A percentile compares a stretch with the other conserved stretches of the same genome.
phyloP scores from a whole-genome alignment of 2,113 vertebrate species.

The Tauraco erythrolophus region DNA sequence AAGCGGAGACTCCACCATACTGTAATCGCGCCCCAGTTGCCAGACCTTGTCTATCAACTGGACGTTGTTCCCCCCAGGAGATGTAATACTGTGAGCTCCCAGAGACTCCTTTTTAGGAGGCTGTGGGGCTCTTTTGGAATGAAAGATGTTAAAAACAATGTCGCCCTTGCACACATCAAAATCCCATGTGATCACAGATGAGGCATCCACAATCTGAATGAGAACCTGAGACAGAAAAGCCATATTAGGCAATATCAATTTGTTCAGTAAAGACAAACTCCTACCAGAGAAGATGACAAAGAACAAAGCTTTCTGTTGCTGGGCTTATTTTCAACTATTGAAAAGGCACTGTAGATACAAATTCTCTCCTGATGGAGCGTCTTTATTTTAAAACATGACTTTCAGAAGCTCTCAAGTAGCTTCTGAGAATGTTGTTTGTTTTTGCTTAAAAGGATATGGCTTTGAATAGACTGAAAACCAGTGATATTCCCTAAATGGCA shows the following conservation, averaged over 20 bases:
- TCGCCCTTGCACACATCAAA: constrained; percentile 97
- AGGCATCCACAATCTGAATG: constrained; percentile 90
- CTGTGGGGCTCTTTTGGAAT: constrained; percentile 89
- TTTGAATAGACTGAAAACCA: not conserved
- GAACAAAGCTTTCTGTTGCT: not conserved
- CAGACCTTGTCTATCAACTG: constrained; percentile 91
- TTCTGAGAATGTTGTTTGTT: not conserved
- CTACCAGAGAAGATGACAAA: not conserved
- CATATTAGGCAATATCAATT: not conserved
- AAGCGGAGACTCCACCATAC: constrained; percentile 91
- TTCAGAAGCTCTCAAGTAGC: not conserved
- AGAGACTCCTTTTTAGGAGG: constrained; percentile 87
- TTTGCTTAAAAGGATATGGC: not conserved
- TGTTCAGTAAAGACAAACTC: not conserved
- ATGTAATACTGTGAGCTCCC: constrained; percentile 85
- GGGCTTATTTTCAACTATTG: not conserved
- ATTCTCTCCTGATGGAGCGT: not conserved
- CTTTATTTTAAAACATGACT: not conserved
- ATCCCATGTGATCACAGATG: constrained; percentile 97
- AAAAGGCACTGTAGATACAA: not conserved
- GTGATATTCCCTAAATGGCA: not conserved
- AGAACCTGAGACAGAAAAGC: constrained; percentile 79
- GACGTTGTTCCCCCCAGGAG: constrained; percentile 83
- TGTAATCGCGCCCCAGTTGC: constrained; percentile 93
- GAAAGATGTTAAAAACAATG: constrained; percentile 92